Evolutionary conservation across 1,140 invertebrate genomes (phyloP), one percentile per base, ranked within the genome.

Genomic region (Monomorium pharaonis): DNA sequence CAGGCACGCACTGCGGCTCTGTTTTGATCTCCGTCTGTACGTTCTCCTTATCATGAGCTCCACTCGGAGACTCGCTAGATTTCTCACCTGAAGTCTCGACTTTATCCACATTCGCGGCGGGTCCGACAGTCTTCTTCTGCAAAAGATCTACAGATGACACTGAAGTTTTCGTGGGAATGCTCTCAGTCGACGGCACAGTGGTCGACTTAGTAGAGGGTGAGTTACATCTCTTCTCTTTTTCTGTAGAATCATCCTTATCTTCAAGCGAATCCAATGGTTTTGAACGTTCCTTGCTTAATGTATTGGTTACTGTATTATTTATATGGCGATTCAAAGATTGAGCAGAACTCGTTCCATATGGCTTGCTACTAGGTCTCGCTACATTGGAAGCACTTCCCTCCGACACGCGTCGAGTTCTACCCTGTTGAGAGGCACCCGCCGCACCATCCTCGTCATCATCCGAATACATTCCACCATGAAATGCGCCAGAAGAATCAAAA

Each of bases 401-500:
- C 12, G 94, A 95, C 4, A 94, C 91, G 16, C 94, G 91, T 27
- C 94, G 90, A 42, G 90, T 89, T 76, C 94, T 88, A 0, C 90
- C 60, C 49, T 93, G 92, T 24, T 92, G 87, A 18, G 84, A 76
- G 81, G 89, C 85, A 62, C 90, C 88, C 4, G 70, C 88, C 37
- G 83, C 80, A 7, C 88, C 90, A 0, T 95, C 95, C 1, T 95
- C 94, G n/a, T 96, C 96, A 44, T 97, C 96, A 74, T 96, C 96
- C 0, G 96, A 96, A 88, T 95, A 94, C 83, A 95, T 94, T 44
- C 95, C 95, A 47, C 96, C 97, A 89, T 97, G 97, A 94, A 98
- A 98, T 14, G 98, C 98, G 4, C 98, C 98, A 69, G 96, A 97
- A 2, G 98, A 96, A 94, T 98, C 98, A 94, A 98, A 98, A 78